Evolutionary conservation across 35 echinoderm and acorn worm genomes (phyloP).

Genomic region (Ophiothrix spiculata): DNA sequence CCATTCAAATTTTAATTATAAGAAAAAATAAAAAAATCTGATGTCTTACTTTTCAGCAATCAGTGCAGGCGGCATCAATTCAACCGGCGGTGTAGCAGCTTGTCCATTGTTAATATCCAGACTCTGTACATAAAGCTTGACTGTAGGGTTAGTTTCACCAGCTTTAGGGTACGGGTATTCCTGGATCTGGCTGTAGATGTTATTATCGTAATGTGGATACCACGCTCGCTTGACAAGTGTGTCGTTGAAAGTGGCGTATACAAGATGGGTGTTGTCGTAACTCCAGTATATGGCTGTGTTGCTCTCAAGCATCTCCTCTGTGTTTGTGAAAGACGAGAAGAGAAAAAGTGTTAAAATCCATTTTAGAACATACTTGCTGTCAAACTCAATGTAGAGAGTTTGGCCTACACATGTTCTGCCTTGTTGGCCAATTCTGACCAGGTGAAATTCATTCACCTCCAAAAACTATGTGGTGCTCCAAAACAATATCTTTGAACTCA

Average conservation of each 20-base stretch:
- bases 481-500: no score
- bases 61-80: constrained; percentile 45
- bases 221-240: constrained; percentile 30
- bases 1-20: no score
- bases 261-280: constrained; percentile 19
- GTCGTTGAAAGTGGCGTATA: constrained; percentile 77
- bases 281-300: constrained; percentile 90
- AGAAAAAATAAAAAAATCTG: no score
- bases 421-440: no score
- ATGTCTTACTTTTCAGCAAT: constrained; percentile 48
- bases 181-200: constrained; percentile 44
- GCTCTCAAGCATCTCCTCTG: constrained; percentile 61
- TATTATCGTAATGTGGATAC: constrained; percentile 65
- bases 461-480: no score
- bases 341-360: no score
- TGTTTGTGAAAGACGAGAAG: no score
- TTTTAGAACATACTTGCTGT: no score
- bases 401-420: no score
- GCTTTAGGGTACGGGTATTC: constrained; percentile 71
- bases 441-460: no score
- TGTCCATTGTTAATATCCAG: no score
- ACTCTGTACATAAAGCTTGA: constrained; percentile 38
- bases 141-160: constrained; percentile 54
- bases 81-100: constrained; percentile 14
- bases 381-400: no score